Evolutionary conservation across 2,888 invertebrate genomes (phyloP).

Genomic region (Spicauda simplicius): DNA sequence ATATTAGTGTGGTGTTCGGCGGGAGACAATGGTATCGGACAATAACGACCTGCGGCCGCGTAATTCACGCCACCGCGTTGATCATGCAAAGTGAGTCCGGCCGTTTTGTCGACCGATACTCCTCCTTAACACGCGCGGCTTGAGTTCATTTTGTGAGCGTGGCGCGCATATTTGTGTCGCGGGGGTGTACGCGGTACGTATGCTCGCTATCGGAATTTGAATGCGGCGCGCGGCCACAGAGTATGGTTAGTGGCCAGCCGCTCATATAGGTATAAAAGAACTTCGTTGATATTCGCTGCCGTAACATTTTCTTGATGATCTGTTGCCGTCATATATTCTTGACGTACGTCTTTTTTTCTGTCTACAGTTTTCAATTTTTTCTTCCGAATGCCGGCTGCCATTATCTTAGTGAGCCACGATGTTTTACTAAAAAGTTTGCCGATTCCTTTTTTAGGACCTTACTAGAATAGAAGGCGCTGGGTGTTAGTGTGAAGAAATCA

Average conservation of each 20-base stretch:
- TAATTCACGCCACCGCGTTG: conserved; percentile 81
- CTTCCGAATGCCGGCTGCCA: too few species aligned
- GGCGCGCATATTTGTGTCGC: conserved; percentile 57
- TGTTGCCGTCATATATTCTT: too few species aligned
- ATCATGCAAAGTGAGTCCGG: conserved; percentile 75
- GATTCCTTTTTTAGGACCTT: too few species aligned
- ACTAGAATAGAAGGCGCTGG: too few species aligned
- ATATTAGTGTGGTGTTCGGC: conserved; percentile 38
- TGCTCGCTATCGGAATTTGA: conserved; percentile 73
- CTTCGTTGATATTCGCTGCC: background rate
- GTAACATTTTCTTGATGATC: too few species aligned
- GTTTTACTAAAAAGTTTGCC: too few species aligned
- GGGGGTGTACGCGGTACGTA: conserved; percentile 57
- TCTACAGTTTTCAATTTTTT: too few species aligned
- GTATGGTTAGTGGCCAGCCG: background rate
- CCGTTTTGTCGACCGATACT: conserved; percentile 39
- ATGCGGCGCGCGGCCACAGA: conserved; percentile 53
- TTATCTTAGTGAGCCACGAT: too few species aligned
- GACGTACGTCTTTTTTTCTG: too few species aligned
- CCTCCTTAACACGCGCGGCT: conserved; percentile 42
- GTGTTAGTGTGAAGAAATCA: too few species aligned
- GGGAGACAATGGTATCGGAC: conserved; percentile 43
- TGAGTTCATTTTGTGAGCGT: conserved; percentile 33
- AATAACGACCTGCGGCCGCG: conserved; percentile 76
- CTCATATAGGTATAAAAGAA: background rate